Evolutionary conservation across 2,888 invertebrate species (phyloP).

Genomic region (Diadegma fenestrale): DNA sequence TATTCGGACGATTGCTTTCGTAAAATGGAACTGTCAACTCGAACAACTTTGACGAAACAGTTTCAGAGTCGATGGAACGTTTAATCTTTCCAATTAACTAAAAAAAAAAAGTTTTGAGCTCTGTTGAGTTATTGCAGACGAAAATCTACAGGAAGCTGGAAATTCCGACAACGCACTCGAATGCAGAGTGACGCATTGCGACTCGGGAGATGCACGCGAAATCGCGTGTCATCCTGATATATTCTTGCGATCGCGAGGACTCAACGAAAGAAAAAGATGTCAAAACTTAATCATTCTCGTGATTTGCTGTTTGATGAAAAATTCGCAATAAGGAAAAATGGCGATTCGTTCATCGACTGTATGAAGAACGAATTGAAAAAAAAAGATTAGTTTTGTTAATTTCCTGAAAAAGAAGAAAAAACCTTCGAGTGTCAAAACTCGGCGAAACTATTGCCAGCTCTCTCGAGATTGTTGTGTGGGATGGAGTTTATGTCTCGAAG

Average conservation of each 20-base stretch:
- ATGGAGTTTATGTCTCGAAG: slow-evolving; percentile 15
- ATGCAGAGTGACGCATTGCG: slow-evolving; percentile 63
- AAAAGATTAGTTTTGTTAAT: neutral
- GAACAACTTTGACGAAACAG: neutral
- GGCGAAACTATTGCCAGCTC: neutral
- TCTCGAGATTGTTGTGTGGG: neutral
- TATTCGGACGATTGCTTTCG: neutral
- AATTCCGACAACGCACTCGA: slow-evolving; percentile 55
- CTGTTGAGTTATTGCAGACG: neutral
- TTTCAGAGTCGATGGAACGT: too few relatives aligned
- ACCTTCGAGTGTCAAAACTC: neutral
- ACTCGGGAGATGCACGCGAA: slow-evolving; percentile 63
- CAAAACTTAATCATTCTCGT: neutral
- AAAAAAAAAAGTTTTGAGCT: neutral
- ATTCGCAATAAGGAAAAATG: neutral
- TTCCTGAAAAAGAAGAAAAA: too few relatives aligned
- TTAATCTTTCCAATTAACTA: neutral
- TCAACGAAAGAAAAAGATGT: neutral
- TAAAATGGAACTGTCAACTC: neutral
- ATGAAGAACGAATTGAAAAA: neutral
- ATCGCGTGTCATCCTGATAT: slow-evolving; percentile 55
- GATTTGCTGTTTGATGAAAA: neutral
- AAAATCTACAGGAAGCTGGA: neutral
- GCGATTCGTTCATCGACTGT: neutral
- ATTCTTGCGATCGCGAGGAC: slow-evolving; percentile 13